Percentiles rank a stretch among this genome's conserved stretches.
Conservation (phyloP, 1,140 invertebrate genomes). For the Planococcus citri region DNA sequence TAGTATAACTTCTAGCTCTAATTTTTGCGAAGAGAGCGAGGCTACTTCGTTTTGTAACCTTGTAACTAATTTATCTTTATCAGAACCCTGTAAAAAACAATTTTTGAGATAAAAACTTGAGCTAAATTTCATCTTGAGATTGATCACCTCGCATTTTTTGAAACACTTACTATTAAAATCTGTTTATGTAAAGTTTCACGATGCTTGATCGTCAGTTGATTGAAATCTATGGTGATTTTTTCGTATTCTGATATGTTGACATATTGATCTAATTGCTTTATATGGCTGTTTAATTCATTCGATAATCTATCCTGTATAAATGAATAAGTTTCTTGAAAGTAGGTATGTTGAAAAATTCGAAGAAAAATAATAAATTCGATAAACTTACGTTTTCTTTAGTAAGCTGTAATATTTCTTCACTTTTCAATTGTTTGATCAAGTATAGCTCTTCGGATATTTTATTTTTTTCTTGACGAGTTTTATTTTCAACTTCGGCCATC, state of each 20-base stretch:
- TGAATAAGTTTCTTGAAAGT: too few species aligned
- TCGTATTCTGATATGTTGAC: slow-evolving; percentile 22
- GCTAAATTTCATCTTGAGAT: too few species aligned
- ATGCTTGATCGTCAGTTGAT: slow-evolving; percentile 25
- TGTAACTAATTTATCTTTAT: not conserved
- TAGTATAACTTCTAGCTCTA: not conserved
- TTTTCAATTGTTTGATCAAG: slow-evolving; percentile 12
- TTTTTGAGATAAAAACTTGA: not conserved
- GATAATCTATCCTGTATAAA: not conserved
- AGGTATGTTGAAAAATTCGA: too few species aligned
- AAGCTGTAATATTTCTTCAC: slow-evolving; percentile 22
- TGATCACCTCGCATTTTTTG: not conserved
- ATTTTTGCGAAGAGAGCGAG: not conserved
- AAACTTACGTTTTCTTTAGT: slow-evolving; percentile 23
- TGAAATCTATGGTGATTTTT: slow-evolving; percentile 24
- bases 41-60: not conserved
- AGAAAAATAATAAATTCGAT: too few species aligned
- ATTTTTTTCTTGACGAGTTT: slow-evolving; percentile 23
- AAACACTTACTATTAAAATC: slow-evolving; percentile 22
- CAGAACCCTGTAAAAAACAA: not conserved
- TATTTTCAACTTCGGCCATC: slow-evolving; percentile 23
- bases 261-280: slow-evolving; percentile 18
- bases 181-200: slow-evolving; percentile 23
- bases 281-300: not conserved
- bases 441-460: slow-evolving; percentile 22